A percentile compares a stretch with the other conserved stretches of the same genome.
Conservation (phyloP, 2,888 invertebrate genomes). For the Nomada hirtipes region DNA sequence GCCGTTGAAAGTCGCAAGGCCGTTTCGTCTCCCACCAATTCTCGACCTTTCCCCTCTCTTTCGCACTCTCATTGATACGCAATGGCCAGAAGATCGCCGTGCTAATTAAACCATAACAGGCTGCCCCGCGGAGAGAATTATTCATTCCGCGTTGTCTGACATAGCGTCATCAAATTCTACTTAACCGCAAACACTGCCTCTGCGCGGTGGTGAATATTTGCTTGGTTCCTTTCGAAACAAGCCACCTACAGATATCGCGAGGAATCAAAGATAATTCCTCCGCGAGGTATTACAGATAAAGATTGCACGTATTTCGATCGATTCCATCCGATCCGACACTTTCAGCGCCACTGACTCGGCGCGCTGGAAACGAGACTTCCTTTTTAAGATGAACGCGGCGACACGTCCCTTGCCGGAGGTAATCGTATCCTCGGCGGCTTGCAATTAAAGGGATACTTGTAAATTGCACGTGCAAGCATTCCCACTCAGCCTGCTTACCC, state of each 20-base stretch:
- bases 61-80: conserved; percentile 9
- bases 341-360: not conserved
- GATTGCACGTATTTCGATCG: not conserved
- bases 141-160: not conserved
- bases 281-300: too few species aligned
- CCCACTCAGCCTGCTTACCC: conserved; percentile 3
- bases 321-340: not conserved
- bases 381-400: not conserved
- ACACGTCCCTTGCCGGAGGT: conserved; percentile 29
- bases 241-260: not conserved
- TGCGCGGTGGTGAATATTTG: too few species aligned
- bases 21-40: conserved; percentile 71
- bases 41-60: conserved; percentile 46
- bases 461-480: conserved; percentile 68
- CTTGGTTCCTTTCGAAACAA: not conserved
- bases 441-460: conserved; percentile 75
- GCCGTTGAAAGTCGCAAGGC: conserved; percentile 80
- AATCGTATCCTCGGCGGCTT: conserved; percentile 53
- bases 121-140: not conserved
- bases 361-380: not conserved
- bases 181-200: not conserved
- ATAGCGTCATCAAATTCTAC: not conserved
- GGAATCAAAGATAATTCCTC: not conserved
- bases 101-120: conserved; percentile 11
- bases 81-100: conserved; percentile 6